phyloP scores from a whole-genome alignment of 1,140 invertebrate species.

The Tetramorium alpestre region DNA sequence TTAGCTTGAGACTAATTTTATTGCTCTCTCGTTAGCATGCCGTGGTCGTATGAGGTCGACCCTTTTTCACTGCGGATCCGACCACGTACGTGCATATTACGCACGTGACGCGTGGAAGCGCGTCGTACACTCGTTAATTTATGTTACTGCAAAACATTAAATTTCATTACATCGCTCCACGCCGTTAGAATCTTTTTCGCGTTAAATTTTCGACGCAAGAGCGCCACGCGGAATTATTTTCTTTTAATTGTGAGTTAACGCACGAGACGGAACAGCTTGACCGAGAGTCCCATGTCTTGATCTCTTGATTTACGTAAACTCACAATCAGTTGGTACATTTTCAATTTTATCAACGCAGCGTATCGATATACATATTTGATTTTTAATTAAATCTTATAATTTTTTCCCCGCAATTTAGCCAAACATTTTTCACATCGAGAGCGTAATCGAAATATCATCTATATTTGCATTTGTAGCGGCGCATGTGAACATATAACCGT shows the following conservation, averaged over 20 bases:
- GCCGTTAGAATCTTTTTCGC: slow-evolving; percentile 9
- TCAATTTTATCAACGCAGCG: background rate
- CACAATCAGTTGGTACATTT: background rate
- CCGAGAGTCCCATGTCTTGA: background rate
- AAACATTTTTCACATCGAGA: background rate
- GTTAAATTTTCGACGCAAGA: background rate
- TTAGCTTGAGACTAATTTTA: slow-evolving; percentile 65
- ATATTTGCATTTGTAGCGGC: slow-evolving; percentile 14
- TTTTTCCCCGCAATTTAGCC: background rate
- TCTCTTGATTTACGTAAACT: background rate
- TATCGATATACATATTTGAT: background rate
- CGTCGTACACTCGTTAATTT: slow-evolving; percentile 40
- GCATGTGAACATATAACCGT: background rate
- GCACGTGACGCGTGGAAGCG: slow-evolving; percentile 52
- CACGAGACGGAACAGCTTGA: background rate
- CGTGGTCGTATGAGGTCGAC: slow-evolving; percentile 2
- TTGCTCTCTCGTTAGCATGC: slow-evolving; percentile 55
- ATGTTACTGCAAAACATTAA: slow-evolving; percentile 46
- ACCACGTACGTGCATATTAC: slow-evolving; percentile 58
- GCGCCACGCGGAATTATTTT: background rate
- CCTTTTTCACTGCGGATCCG: slow-evolving; percentile 23
- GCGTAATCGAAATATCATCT: background rate
- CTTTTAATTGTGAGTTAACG: background rate
- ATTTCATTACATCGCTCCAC: slow-evolving; percentile 9
- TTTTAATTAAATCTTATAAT: slow-evolving; percentile 7